Evolutionary conservation across 1,140 invertebrate species (phyloP).

Genomic region (Drosophila kepulauana): DNA sequence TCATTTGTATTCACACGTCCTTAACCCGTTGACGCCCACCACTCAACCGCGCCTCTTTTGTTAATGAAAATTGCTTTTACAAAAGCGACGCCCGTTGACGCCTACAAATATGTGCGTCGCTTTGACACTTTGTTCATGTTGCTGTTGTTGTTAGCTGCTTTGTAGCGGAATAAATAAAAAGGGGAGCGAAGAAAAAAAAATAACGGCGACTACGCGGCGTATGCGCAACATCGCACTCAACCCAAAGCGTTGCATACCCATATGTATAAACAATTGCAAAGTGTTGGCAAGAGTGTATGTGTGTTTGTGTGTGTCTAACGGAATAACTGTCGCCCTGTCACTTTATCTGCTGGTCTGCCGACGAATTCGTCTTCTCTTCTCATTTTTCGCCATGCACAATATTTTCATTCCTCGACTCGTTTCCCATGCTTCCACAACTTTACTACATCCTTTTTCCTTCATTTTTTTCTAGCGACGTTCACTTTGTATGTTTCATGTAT

Average conservation of each 20-base stretch:
- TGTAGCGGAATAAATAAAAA: constrained; percentile 40
- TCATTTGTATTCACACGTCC: constrained; percentile 45
- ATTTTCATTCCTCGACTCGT: not conserved
- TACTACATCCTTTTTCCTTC: constrained; percentile 2
- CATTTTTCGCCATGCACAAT: constrained; percentile 19
- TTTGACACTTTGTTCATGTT: constrained; percentile 49
- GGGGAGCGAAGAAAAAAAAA: constrained; percentile 11
- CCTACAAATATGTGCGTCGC: constrained; percentile 60
- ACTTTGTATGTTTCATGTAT: constrained; percentile 9
- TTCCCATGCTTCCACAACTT: constrained; percentile 1
- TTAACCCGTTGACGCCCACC: constrained; percentile 39
- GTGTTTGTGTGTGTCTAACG: constrained; percentile 22
- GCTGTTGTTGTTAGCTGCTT: constrained; percentile 26
- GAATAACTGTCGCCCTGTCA: constrained; percentile 32
- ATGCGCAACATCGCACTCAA: constrained; percentile 32
- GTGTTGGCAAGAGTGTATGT: not conserved
- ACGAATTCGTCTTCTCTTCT: constrained; percentile 41
- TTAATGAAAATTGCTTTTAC: constrained; percentile 68
- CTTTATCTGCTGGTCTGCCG: constrained; percentile 37
- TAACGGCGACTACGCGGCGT: constrained; percentile 40
- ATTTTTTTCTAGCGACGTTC: not conserved
- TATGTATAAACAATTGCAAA: constrained; percentile 38
- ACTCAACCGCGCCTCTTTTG: constrained; percentile 38
- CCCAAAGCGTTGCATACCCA: constrained; percentile 19
- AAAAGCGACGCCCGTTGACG: constrained; percentile 52